Evolutionary conservation across 2,113 vertebrate genomes (phyloP).

Genomic region (Gallinago media): DNA sequence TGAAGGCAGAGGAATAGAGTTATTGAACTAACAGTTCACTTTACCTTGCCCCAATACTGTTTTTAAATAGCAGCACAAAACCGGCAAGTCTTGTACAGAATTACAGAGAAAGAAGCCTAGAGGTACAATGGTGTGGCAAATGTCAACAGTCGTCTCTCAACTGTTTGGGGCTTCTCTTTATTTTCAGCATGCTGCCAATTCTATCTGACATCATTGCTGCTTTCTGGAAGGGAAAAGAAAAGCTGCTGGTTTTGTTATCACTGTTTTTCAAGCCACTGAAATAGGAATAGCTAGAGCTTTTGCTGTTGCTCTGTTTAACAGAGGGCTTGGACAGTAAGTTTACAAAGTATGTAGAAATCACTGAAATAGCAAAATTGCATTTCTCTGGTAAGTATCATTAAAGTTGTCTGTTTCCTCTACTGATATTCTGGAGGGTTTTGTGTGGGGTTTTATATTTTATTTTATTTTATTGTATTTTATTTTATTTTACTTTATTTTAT

Average conservation of each 20-base stretch:
- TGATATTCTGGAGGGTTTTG: background rate
- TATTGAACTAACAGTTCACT: background rate
- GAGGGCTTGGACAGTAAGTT: background rate
- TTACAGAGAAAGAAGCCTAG: background rate
- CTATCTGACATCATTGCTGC: background rate
- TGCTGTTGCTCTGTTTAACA: background rate
- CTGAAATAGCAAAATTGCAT: background rate
- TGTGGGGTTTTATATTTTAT: background rate
- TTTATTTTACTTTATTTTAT: background rate
- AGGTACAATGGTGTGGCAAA: background rate
- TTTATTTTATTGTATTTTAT: background rate
- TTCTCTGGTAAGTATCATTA: background rate
- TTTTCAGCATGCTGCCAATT: slow-evolving; percentile 1
- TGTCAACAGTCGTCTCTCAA: background rate
- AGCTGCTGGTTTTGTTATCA: background rate
- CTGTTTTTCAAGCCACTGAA: background rate
- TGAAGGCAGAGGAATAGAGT: background rate
- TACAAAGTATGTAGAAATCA: background rate
- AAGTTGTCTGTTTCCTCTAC: background rate
- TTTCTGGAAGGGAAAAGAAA: slow-evolving; percentile 30
- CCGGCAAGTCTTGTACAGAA: background rate
- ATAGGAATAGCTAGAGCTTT: background rate
- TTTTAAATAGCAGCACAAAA: slow-evolving; percentile 7
- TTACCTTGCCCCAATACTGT: background rate
- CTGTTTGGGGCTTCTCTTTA: background rate